phyloP scores from a whole-genome alignment of 2,888 invertebrate genomes.

The Ligdia adustata region DNA sequence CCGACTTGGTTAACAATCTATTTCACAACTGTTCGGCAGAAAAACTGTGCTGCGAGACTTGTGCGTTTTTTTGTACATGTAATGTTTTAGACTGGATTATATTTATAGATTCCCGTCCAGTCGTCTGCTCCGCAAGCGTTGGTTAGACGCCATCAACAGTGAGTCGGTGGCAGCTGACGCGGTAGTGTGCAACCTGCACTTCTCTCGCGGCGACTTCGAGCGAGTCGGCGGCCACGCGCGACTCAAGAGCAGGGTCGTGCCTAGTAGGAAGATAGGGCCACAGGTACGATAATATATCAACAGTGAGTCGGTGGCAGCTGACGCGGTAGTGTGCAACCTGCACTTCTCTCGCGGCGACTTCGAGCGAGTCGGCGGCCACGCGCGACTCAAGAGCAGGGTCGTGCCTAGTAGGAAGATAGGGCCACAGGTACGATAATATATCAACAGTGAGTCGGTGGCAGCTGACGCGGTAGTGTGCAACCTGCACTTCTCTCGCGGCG shows the following conservation, averaged over 20 bases:
- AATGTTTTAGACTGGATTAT: no score
- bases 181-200: conserved; percentile 62
- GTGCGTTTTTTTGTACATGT: no score
- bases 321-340: conserved; percentile 55
- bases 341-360: conserved; percentile 61
- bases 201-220: conserved; percentile 53
- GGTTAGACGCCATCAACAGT: conserved; percentile 56
- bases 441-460: conserved; percentile 41
- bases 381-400: conserved; percentile 43
- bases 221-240: conserved; percentile 52
- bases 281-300: no score
- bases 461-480: conserved; percentile 57
- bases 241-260: conserved; percentile 52
- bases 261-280: conserved; percentile 32
- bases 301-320: conserved; percentile 37
- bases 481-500: conserved; percentile 53
- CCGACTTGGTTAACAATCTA: no score
- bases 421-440: no score
- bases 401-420: conserved; percentile 47
- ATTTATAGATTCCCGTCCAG: conserved; percentile 61
- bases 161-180: conserved; percentile 43
- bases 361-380: conserved; percentile 53
- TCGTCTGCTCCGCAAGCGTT: conserved; percentile 51
- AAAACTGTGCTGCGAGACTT: no score
- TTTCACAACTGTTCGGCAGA: no score